Evolutionary conservation across 1,140 invertebrate species (phyloP), one percentile per base, ranked within the genome.

Genomic region (Lepidurus apus): DNA sequence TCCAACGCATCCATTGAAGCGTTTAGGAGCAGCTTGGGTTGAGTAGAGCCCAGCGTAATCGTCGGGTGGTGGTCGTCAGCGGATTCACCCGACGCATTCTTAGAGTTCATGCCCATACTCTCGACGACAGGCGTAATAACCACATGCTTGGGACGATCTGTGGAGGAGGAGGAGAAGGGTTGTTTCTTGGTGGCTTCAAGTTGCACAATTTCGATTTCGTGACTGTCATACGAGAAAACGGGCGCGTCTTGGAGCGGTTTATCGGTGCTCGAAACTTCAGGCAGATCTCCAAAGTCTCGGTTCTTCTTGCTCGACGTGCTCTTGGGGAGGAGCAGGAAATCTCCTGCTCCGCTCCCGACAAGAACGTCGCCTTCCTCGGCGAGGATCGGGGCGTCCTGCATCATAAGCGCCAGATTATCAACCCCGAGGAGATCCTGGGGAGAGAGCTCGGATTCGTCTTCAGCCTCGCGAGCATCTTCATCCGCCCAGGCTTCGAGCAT

Each of bases 131-230:
- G 17, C 42, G 74, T 75, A 13, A 11, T 43, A 34, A 24, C 47
- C 24, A 45, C 6, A 17, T 65, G 75, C 75, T 74, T 73, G n/a
- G 73, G 73, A 34, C 42, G 24, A 21, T 9, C 47, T 13, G 73
- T 8, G 13, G 73, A 21, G 42, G 44, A 77, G 7, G 34, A 34
- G 4, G 34, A 34, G 34, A 34, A 21, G 53, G 53, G 53, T 17
- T n/a, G 53, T 65, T 65, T 9, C 53, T 65, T 65, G 53, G 53
- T 75, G 17, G 79, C 34, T 74, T 84, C 81, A 8, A 89, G 79
- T 74, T 86, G 85, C 7, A 89, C 82, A 13, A 89, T 87, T 76
- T 88, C 86, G 0, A 88, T 81, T 77, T 84, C 83, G 42, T 87
- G 86, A 2, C 85, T 84, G 1, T 83, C 81, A 53, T 81, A 83